Evolutionary conservation across 2,888 invertebrate species (phyloP), one percentile per base, ranked within the genome.

Genomic region (Baronia brevicornis): DNA sequence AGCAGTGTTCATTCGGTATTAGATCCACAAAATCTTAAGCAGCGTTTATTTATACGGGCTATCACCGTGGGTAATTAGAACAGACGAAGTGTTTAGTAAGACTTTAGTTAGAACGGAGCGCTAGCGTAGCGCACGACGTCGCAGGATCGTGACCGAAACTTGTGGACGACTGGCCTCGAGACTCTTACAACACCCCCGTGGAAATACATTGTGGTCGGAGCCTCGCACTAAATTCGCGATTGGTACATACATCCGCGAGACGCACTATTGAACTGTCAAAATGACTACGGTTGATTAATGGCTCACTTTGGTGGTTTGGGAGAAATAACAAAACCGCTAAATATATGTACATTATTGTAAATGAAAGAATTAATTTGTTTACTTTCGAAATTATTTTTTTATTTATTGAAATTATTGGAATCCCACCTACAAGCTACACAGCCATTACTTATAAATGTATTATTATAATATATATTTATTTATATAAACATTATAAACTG

Each of bases 151-250:
- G 79, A 73, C 65, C 64, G 48, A 57, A 51, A 39, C 61, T 52
- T 65, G 58, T 61, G 64, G 69, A 68, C 56, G 64, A 54, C 58
- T 64, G 70, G 61, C 77, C 75, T 78, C 77, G 71, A 50, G 30
- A 31, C 53, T 41, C 50, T 80, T 79, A 72, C 78, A 63, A 73
- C 69, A 80, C 60, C 40, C 41, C 50, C 54, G 58, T 57, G 60
- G 56, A 56, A 63, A 56, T 61, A 63, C 68, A 72, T 70, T 79
- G 74, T 70, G 46, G 59, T n/a, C 65, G 44, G 55, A 61, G 61
- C 51, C 61, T 60, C 63, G 68, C 64, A 72, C 72, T 67, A 59
- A 66, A 72, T 71, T 64, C 54, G 62, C 70, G 63, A 77, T 78
- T 73, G 70, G 62, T 60, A 64, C 70, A 77, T 56, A 60, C 55